Evolutionary conservation across 2,888 invertebrate species (phyloP).

Genomic region (Troglohyphantes excavatus): DNA sequence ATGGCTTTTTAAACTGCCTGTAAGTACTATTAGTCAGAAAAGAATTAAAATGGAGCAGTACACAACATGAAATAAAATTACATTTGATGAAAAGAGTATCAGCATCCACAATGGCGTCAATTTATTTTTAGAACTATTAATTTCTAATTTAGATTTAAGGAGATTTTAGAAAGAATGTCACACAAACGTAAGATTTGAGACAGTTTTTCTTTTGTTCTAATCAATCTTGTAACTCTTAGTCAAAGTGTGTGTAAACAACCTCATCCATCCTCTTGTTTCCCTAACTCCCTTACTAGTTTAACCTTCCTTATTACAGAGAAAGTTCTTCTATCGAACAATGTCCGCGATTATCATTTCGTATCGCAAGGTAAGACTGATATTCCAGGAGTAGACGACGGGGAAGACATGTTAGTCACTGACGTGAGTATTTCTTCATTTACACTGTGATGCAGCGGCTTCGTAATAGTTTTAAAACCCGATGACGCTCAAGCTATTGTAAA

Average conservation of each 20-base stretch:
- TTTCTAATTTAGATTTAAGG: no score
- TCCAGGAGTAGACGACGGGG: conserved; percentile 96
- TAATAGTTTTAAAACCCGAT: no score
- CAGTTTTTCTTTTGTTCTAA: neutral
- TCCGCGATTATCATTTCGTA: conserved; percentile 96
- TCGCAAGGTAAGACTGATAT: conserved; percentile 98
- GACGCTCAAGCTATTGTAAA: no score
- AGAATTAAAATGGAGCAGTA: neutral
- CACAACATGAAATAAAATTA: no score
- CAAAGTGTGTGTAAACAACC: neutral
- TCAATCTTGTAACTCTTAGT: neutral
- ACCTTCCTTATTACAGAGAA: conserved; percentile 85
- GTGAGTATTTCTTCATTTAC: conserved; percentile 86
- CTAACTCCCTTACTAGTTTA: conserved; percentile 50
- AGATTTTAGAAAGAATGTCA: no score
- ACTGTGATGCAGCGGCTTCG: no score
- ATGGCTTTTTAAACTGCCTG: neutral
- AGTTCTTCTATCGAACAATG: conserved; percentile 92
- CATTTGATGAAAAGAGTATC: no score
- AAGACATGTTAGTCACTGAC: conserved; percentile 93
- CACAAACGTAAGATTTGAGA: neutral
- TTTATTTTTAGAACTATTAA: no score
- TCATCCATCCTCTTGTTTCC: neutral
- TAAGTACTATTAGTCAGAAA: neutral
- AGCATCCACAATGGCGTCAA: no score